Base-by-base conservation (phyloP, 2,888 invertebrate species). In the Cordilura impudica region DNA sequence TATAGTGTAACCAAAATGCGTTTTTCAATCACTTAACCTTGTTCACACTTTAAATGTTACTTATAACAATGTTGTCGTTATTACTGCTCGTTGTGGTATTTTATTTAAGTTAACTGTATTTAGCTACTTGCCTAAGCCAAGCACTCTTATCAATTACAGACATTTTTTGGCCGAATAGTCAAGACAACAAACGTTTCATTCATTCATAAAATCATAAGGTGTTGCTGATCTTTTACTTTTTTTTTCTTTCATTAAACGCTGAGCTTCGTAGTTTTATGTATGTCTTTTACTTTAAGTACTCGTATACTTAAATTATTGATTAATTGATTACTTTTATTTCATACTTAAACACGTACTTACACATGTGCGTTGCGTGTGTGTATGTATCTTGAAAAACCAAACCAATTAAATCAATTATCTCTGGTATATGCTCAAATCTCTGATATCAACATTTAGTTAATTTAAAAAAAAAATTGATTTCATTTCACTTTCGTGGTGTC, bases 1-100 rank as follows among this genome's bases (percentile, higher is more conserved):
- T 51, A 76, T 70, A 70, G 47, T 39, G 65, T 12, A 63, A 39
- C 10, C 60, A 72, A 67, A 56, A 16, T 71, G 61, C 66, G 43
- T 66, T 67, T 73, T 71, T 70, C 35, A 79, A 74, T 16, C 61
- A 61, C 51, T 69, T 72, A 79, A 75, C 79, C 79, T 79, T 79
- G 79, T 67, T 43, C 75, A 56, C 75, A 45, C 43, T 71, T 58
- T 43, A 14, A 54, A 43, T 29, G 14, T 70, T 49, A 31, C 39
- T 75, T n/a, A n/a, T n/a, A n/a, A n/a, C 4, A 63, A 69, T 43
- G 35, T 39, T 12, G 35, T 39, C n/a, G n/a, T n/a, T 35, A 2
- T 10, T 35, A 12, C 12, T 1, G 35, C n/a, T n/a, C n/a, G n/a
- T n/a, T 2, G n/a, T 39, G 35, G 4, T 39, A 6, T 26, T 26